Percentiles rank a stretch among this genome's conserved stretches.
phyloP scores from a whole-genome alignment of 2,888 invertebrate species.

The Meteorus cinctellus region DNA sequence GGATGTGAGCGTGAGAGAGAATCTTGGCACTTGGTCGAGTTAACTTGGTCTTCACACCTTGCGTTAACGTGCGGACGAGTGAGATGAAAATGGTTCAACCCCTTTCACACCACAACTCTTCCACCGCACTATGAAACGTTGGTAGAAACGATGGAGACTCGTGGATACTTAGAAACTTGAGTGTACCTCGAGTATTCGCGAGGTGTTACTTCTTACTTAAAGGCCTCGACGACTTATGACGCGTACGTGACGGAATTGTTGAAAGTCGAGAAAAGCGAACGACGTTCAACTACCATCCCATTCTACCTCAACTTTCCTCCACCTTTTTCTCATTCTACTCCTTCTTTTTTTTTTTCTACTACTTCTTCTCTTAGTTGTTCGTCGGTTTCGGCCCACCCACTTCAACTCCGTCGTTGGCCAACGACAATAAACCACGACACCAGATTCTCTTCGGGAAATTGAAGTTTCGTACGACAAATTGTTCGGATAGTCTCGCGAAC shows the following conservation, averaged over 20 bases:
- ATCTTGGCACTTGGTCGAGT: constrained; percentile 38
- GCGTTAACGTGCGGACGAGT: constrained; percentile 32
- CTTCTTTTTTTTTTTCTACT: constrained; percentile 22
- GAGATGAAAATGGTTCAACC: constrained; percentile 41
- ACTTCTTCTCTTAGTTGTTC: constrained; percentile 36
- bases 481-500: constrained; percentile 48
- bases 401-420: constrained; percentile 34
- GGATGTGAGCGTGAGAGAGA: background rate
- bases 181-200: constrained; percentile 61
- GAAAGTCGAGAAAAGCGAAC: constrained; percentile 53
- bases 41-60: constrained; percentile 28
- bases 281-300: constrained; percentile 33
- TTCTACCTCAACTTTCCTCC: constrained; percentile 42
- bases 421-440: constrained; percentile 49
- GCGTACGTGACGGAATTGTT: constrained; percentile 70
- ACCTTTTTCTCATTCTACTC: constrained; percentile 12
- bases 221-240: constrained; percentile 67
- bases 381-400: constrained; percentile 27
- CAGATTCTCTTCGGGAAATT: constrained; percentile 47
- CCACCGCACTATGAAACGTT: constrained; percentile 39
- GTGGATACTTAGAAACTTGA: constrained; percentile 55
- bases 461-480: constrained; percentile 54
- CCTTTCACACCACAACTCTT: constrained; percentile 37
- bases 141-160: constrained; percentile 35
- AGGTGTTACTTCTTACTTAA: constrained; percentile 65